Conservation (phyloP, 2,888 invertebrate genomes). For the Seira musarum region DNA sequence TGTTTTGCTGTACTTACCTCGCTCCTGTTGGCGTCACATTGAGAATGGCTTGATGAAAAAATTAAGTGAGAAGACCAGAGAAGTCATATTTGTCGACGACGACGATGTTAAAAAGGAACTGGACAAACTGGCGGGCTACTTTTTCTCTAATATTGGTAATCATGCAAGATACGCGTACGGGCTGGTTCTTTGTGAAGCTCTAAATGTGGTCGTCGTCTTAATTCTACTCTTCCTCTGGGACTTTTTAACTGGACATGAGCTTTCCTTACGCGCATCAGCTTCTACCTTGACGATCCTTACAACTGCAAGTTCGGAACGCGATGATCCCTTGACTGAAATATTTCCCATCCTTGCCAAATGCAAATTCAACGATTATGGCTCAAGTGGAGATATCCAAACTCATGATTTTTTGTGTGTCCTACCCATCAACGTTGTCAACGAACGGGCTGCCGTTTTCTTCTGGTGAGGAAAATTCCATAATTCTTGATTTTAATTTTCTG, state of each 20-base stretch:
- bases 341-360: slow-evolving; percentile 38
- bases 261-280: slow-evolving; percentile 14
- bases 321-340: slow-evolving; percentile 20
- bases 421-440: slow-evolving; percentile 70
- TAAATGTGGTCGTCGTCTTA: slow-evolving; percentile 14
- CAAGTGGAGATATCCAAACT: slow-evolving; percentile 37
- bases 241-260: slow-evolving; percentile 28
- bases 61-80: neutral
- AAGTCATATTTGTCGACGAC: neutral
- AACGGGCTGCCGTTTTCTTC: slow-evolving; percentile 68
- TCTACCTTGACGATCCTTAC: neutral
- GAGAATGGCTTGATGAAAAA: slow-evolving; percentile 14
- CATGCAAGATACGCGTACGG: slow-evolving; percentile 11
- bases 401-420: slow-evolving; percentile 67
- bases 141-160: slow-evolving; percentile 25
- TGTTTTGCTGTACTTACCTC: slow-evolving; percentile 13
- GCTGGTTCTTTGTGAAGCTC: slow-evolving; percentile 24
- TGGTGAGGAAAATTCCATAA: slow-evolving; percentile 56
- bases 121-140: slow-evolving; percentile 20
- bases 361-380: slow-evolving; percentile 30
- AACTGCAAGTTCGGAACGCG: neutral
- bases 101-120: slow-evolving; percentile 5
- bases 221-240: slow-evolving; percentile 19
- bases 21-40: slow-evolving; percentile 32
- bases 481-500: neutral